Conservation (phyloP, 92 coral and sea anemone species). For the Pocillopora grandis region DNA sequence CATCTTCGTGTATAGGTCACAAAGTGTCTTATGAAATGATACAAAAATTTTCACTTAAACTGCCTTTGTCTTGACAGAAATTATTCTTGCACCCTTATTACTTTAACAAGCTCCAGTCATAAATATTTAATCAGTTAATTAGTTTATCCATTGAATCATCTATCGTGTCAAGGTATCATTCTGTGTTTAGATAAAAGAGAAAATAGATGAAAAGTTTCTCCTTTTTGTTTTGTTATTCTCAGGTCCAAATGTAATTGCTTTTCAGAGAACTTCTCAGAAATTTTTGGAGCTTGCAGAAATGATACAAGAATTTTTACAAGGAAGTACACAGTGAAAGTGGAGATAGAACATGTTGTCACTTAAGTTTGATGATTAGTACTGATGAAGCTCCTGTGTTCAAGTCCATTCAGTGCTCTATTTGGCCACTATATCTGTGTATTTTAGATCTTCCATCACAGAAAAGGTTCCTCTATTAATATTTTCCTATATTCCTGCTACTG, state of each 20-base stretch:
- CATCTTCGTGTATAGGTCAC: too few relatives aligned
- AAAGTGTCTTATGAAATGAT: too few relatives aligned
- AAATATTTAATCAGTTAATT: too few relatives aligned
- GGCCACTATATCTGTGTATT: constrained; percentile 61
- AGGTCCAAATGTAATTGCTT: neutral
- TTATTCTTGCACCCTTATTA: too few relatives aligned
- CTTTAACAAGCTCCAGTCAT: too few relatives aligned
- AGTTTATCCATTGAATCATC: too few relatives aligned
- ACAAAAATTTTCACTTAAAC: too few relatives aligned
- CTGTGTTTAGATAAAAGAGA: too few relatives aligned
- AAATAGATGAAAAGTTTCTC: neutral
- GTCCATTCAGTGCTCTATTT: constrained; percentile 54
- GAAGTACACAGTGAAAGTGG: constrained; percentile 18
- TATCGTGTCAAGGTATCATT: too few relatives aligned
- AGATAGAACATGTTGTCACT: constrained; percentile 21
- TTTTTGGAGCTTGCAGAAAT: constrained; percentile 34
- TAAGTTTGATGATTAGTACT: constrained; percentile 56
- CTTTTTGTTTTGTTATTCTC: neutral
- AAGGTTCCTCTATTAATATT: constrained; percentile 14
- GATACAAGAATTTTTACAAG: constrained; percentile 32
- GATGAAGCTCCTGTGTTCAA: constrained; percentile 76
- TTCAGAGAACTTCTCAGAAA: constrained; percentile 29
- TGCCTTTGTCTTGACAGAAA: too few relatives aligned
- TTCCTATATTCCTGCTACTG: neutral
- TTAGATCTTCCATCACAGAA: constrained; percentile 46